A percentile compares a stretch with the other conserved stretches of the same genome.
These are phyloP conservation scores for Adoxophyes honmai DNA, from an alignment of 1,140 invertebrate genomes.

Conservation along the genomic window DNA sequence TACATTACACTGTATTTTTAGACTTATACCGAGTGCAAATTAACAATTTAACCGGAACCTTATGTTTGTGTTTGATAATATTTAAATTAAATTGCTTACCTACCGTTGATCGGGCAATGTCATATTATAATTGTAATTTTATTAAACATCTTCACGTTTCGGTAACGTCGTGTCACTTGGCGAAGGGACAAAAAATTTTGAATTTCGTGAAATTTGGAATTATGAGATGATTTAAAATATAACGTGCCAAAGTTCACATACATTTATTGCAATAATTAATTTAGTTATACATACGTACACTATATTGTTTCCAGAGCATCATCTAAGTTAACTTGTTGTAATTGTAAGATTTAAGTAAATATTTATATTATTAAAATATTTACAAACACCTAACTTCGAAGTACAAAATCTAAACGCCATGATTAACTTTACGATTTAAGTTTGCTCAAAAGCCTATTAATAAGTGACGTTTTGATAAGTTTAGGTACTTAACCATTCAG, in stretches of 20 bases:
- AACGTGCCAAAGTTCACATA: conserved; percentile 57
- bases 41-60: too few species aligned
- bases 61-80: too few species aligned
- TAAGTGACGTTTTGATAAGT: conserved; percentile 24
- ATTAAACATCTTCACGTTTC: too few species aligned
- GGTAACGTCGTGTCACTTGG: too few species aligned
- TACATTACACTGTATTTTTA: too few species aligned
- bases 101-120: too few species aligned
- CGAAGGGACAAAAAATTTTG: too few species aligned
- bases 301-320: neutral
- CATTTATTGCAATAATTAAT: conserved; percentile 45
- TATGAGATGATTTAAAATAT: neutral
- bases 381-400: conserved; percentile 12
- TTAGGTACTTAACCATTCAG: conserved; percentile 30
- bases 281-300: conserved; percentile 28
- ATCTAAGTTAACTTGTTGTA: conserved; percentile 8
- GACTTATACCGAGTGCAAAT: too few species aligned
- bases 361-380: neutral
- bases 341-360: conserved; percentile 2
- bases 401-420: conserved; percentile 9
- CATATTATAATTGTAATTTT: too few species aligned
- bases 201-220: too few species aligned
- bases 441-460: conserved; percentile 28
- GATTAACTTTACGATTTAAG: conserved; percentile 17
- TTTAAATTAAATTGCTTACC: too few species aligned